Evolutionary conservation across 2,113 vertebrate species (phyloP), one percentile per base, ranked within the genome.

Genomic region (Salvator merianae): DNA sequence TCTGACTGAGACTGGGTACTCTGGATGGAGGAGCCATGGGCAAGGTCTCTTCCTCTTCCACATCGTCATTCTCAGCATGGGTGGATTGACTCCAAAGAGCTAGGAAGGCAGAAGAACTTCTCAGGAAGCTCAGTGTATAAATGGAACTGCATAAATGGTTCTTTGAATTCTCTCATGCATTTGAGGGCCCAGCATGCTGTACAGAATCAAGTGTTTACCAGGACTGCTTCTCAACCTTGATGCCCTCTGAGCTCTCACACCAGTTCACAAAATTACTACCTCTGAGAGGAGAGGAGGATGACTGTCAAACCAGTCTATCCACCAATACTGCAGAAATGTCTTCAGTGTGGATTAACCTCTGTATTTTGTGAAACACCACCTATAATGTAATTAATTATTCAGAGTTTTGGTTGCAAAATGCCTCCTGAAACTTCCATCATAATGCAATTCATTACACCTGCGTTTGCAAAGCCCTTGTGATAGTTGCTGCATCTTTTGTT

Each of bases 311-410:
- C 30, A 47, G 40, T 14, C 24, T 47, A 40, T 59, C 55, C 16
- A 59, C 43, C 55, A 59, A 16, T 77, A 40, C 13, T 38, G 3
- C 14, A 80, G 38, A 68, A 16, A 80, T 24, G 30, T 1, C n/a
- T 53, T 6, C n/a, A 34, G 53, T 18, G 47, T 73, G 63, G 83
- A 59, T 79, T 13, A 14, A 43, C 0, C 12, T 1, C 22, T 50
- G 59, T 84, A 88, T 90, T 69, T 59, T 18, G 77, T 13, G 62
- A 59, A 77, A 81, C 38, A 26, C 50, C 34, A 66, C 71, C 82
- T 75, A 0, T 3, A 73, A 78, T 80, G 69, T 71, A 13, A 13
- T 92, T 89, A 87, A 13, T 92, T 89, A 87, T 74, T 62, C 86
- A 79, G 81, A 75, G 32, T 66, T 86, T 62, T 81, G 69, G 82